These are phyloP conservation scores for Triops longicaudatus DNA, from an alignment of 1,140 invertebrate species.

Conservation along the genomic window DNA sequence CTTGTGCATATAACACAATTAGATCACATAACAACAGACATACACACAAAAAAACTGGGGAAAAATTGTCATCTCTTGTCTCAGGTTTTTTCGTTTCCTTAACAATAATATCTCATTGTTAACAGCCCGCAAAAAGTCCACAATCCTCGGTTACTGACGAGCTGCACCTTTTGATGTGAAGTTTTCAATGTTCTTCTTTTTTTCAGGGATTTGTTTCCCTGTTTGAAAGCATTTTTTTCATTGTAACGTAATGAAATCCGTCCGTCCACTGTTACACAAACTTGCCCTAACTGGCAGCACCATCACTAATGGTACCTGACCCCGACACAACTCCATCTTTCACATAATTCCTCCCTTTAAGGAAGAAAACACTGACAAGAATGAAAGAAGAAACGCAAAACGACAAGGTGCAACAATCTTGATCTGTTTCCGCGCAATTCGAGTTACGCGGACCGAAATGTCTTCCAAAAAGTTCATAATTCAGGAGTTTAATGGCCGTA, in stretches of 20 bases:
- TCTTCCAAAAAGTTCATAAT: background rate
- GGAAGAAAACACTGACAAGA: background rate
- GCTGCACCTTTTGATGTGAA: constrained; percentile 14
- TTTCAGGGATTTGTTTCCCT: too few species aligned
- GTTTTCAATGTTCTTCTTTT: background rate
- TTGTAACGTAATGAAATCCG: background rate
- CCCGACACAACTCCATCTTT: too few species aligned
- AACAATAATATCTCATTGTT: too few species aligned
- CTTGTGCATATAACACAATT: constrained; percentile 3
- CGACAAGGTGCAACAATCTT: background rate
- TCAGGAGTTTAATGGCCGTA: constrained; percentile 24
- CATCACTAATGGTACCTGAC: background rate
- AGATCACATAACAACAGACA: background rate
- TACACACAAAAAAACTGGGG: background rate
- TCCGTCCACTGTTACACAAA: background rate
- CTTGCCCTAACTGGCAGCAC: background rate
- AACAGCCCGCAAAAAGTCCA: background rate
- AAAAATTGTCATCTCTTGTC: background rate
- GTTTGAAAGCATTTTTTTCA: background rate
- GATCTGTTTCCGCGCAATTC: background rate
- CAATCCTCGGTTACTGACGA: constrained; percentile 4
- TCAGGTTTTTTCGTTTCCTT: background rate
- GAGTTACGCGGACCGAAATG: background rate
- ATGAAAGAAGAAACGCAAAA: background rate
- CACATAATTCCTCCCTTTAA: background rate